phyloP scores from a whole-genome alignment of 2,888 invertebrate genomes.

The Agrochola lychnidis region DNA sequence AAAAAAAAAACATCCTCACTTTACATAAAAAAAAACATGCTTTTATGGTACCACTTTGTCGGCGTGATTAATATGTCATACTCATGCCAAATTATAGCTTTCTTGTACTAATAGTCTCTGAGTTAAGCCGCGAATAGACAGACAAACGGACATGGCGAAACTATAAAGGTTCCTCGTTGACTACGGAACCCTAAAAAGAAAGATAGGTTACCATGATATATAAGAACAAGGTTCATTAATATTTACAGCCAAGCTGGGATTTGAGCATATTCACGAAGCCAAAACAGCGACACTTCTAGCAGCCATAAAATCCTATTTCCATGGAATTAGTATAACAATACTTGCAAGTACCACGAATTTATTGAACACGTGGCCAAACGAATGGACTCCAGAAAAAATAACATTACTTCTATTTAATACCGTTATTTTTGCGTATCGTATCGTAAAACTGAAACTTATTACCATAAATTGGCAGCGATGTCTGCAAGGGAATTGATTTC shows the following conservation, averaged over 20 bases:
- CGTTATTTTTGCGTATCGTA: constrained; percentile 72
- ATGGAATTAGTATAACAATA: constrained; percentile 19
- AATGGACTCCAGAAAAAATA: constrained; percentile 42
- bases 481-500: constrained; percentile 76
- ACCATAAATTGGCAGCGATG: constrained; percentile 77
- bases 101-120: too few relatives aligned
- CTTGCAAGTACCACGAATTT: constrained; percentile 25
- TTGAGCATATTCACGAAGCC: neutral
- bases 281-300: constrained; percentile 1
- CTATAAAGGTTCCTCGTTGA: too few relatives aligned
- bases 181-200: too few relatives aligned
- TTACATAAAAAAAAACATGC: too few relatives aligned
- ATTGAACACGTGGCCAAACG: constrained; percentile 26
- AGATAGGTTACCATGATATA: too few relatives aligned
- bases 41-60: too few relatives aligned
- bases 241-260: neutral
- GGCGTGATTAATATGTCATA: too few relatives aligned
- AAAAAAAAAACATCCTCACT: too few relatives aligned
- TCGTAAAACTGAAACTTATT: constrained; percentile 80
- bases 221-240: neutral
- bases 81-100: too few relatives aligned
- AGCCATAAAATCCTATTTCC: constrained; percentile 23
- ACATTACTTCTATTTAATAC: constrained; percentile 35
- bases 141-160: too few relatives aligned
- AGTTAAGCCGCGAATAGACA: too few relatives aligned